Conservation (phyloP, 2,797 vertebrate genomes). For the Passerculus sandwichensis region DNA sequence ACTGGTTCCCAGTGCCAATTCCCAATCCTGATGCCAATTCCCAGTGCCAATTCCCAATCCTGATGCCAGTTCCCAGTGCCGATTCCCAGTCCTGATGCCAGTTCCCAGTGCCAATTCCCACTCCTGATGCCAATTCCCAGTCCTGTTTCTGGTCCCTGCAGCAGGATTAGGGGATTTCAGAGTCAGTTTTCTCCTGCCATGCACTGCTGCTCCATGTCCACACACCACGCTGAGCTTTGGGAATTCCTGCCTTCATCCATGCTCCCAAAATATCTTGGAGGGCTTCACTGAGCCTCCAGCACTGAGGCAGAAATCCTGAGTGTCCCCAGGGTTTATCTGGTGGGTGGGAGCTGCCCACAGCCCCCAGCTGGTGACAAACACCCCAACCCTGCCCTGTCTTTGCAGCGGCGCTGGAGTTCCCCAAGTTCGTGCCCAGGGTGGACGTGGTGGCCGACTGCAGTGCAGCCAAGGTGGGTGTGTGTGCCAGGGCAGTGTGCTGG, state of each 20-base stretch:
- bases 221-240: accelerated
- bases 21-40: background rate
- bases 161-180: background rate
- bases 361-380: background rate
- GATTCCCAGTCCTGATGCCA: background rate
- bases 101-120: background rate
- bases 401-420: constrained; percentile 80
- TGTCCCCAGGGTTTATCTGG: accelerated
- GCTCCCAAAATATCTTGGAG: background rate
- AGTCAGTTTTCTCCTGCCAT: background rate
- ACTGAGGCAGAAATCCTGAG: accelerated
- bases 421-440: constrained; percentile 82
- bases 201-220: accelerated
- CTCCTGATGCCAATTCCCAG: background rate
- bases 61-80: background rate
- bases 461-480: constrained; percentile 83
- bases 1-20: background rate
- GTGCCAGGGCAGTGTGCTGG: background rate
- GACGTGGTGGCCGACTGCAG: constrained; percentile 85
- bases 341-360: background rate
- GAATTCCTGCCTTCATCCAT: accelerated
- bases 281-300: background rate
- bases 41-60: background rate
- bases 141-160: background rate
- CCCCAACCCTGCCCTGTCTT: background rate